phyloP scores from a whole-genome alignment of 2,888 invertebrate genomes.

The Pterostichus niger region DNA sequence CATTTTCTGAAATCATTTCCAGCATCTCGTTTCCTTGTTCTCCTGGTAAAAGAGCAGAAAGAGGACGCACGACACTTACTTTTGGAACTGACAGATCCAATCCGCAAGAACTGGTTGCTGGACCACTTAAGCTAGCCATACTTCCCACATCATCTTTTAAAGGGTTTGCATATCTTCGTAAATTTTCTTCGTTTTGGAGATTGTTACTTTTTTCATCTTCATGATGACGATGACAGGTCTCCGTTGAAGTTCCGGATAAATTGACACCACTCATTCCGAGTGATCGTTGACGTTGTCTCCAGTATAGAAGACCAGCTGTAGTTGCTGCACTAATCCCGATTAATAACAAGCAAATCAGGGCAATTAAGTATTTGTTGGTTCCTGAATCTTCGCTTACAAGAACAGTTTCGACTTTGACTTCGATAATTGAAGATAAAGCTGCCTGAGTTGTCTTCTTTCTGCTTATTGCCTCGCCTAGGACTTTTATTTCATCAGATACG shows the following conservation, averaged over 20 bases:
- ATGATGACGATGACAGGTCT: conserved; percentile 83
- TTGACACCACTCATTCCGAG: conserved; percentile 79
- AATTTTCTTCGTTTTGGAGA: conserved; percentile 93
- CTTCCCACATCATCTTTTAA: conserved; percentile 79
- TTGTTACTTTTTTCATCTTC: conserved; percentile 95
- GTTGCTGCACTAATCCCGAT: conserved; percentile 75
- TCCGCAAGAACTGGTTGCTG: conserved; percentile 73
- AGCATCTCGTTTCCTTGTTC: conserved; percentile 81
- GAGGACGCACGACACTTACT: conserved; percentile 76
- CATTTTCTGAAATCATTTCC: conserved; percentile 82
- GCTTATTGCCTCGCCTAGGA: conserved; percentile 83
- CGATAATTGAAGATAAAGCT: conserved; percentile 86
- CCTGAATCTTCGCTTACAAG: conserved; percentile 80
- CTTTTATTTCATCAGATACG: conserved; percentile 80
- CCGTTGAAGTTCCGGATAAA: conserved; percentile 79
- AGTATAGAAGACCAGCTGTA: conserved; percentile 78
- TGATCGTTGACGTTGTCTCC: conserved; percentile 80
- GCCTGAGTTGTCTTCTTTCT: conserved; percentile 81
- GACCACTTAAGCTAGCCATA: conserved; percentile 77
- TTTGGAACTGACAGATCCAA: conserved; percentile 78
- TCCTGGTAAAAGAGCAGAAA: conserved; percentile 76
- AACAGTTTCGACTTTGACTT: conserved; percentile 88
- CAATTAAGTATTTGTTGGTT: conserved; percentile 78
- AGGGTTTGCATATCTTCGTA: conserved; percentile 80
- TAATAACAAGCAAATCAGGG: conserved; percentile 77